A percentile compares a stretch with the other conserved stretches of the same genome.
Evolutionary conservation across 64 coral and sea anemone species (phyloP).

Genomic region (Montipora cactus): DNA sequence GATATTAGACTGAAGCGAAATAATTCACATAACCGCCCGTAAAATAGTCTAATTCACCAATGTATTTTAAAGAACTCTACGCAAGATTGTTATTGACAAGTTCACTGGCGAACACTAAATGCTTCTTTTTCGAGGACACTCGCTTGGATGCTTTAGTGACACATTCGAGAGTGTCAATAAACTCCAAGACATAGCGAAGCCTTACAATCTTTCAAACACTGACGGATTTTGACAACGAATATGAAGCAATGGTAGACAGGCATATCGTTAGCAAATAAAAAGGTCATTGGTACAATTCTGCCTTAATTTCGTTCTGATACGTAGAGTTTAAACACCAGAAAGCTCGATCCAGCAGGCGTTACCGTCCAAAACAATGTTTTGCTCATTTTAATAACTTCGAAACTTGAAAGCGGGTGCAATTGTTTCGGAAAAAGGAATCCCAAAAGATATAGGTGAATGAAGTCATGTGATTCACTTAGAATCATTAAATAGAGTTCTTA

Average conservation of each 20-base stretch:
- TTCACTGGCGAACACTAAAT: neutral
- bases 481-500: neutral
- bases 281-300: neutral
- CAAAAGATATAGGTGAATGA: neutral
- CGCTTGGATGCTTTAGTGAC: neutral
- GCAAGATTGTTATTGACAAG: neutral
- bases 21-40: no score
- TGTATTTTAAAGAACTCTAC: neutral
- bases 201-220: neutral
- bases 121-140: neutral
- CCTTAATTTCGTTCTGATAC: neutral
- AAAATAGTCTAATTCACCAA: neutral
- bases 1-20: neutral
- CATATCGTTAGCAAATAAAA: neutral
- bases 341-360: neutral
- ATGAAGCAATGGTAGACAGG: neutral
- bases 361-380: neutral
- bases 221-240: neutral
- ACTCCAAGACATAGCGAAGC: neutral
- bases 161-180: constrained; percentile 30
- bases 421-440: neutral
- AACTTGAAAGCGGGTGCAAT: neutral
- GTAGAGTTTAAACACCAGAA: neutral
- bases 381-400: neutral
- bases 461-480: neutral